A percentile compares a stretch with the other conserved stretches of the same genome.
phyloP scores from a whole-genome alignment of 2,888 invertebrate genomes.

The Zygogramma bicolorata region DNA sequence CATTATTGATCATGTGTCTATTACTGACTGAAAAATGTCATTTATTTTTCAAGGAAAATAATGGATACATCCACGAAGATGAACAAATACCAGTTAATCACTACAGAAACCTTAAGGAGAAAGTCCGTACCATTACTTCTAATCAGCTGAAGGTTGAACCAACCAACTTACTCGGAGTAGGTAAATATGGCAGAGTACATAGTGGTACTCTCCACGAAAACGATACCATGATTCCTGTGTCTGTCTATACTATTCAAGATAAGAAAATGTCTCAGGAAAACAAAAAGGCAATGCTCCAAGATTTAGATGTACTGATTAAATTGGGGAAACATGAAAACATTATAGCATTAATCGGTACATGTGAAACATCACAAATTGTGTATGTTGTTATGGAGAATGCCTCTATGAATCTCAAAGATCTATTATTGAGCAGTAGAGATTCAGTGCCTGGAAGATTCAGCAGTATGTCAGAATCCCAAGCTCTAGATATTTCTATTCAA shows the following conservation, averaged over 20 bases:
- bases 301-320: constrained; percentile 79
- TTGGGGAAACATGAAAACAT: constrained; percentile 79
- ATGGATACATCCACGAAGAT: constrained; percentile 82
- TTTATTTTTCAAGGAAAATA: constrained; percentile 72
- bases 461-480: constrained; percentile 73
- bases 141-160: constrained; percentile 80
- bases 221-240: constrained; percentile 69
- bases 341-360: constrained; percentile 81
- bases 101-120: constrained; percentile 81
- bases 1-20: neutral
- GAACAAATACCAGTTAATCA: constrained; percentile 74
- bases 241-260: constrained; percentile 77
- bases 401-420: constrained; percentile 77
- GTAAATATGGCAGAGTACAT: constrained; percentile 83
- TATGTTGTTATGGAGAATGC: constrained; percentile 81
- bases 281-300: constrained; percentile 71
- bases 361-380: constrained; percentile 81
- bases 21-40: neutral
- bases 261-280: constrained; percentile 65
- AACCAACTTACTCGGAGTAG: constrained; percentile 76
- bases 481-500: constrained; percentile 76
- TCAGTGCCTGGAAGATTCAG: constrained; percentile 68
- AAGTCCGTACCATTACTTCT: constrained; percentile 80
- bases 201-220: constrained; percentile 75
- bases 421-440: constrained; percentile 74